phyloP scores from a whole-genome alignment of 2,888 invertebrate species.

The Philonicus albiceps region DNA sequence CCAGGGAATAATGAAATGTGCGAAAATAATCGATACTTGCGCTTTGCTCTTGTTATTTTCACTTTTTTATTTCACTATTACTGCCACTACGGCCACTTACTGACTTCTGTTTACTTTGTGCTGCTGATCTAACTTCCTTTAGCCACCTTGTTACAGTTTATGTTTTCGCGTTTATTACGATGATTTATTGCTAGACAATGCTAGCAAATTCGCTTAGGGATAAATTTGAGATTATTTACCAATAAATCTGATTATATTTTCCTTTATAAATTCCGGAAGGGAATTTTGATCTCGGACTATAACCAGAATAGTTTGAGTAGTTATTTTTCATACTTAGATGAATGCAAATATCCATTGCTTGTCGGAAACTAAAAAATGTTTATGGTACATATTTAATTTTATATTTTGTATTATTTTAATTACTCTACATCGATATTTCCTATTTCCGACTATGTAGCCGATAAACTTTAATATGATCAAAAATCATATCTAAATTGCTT shows the following conservation, averaged over 20 bases:
- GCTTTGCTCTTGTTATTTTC: not conserved
- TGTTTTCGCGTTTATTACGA: not conserved
- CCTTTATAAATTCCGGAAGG: not conserved
- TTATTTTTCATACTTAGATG: not conserved
- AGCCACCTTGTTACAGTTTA: not conserved
- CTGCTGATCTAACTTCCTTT: not conserved
- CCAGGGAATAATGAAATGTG: constrained; percentile 24
- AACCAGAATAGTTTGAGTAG: not conserved
- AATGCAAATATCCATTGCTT: too few relatives aligned
- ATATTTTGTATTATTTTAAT: too few relatives aligned
- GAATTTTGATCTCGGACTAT: not conserved
- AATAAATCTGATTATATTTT: not conserved
- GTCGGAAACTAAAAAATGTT: too few relatives aligned
- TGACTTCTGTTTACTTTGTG: not conserved
- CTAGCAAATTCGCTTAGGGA: not conserved
- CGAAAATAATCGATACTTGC: not conserved
- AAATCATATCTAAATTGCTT: too few relatives aligned
- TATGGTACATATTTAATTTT: too few relatives aligned
- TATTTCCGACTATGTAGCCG: too few relatives aligned
- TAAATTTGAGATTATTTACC: not conserved
- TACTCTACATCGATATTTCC: too few relatives aligned
- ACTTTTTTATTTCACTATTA: not conserved
- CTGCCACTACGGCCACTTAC: not conserved
- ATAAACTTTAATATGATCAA: too few relatives aligned
- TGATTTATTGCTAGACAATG: not conserved